Conservation (phyloP, 2,113 vertebrate genomes). For the Rynchops niger region DNA sequence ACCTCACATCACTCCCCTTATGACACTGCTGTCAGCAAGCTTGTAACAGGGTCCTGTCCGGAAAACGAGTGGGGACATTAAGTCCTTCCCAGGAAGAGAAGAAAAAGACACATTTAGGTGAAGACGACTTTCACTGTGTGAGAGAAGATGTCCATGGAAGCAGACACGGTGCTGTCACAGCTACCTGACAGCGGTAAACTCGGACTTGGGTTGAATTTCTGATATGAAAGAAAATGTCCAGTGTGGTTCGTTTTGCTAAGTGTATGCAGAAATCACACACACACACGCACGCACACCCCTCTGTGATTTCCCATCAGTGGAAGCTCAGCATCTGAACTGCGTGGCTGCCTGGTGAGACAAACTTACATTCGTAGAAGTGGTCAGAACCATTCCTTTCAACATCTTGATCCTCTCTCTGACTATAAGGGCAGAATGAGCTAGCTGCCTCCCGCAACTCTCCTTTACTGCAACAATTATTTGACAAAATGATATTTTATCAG, state of each 20-base stretch:
- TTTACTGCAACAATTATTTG: not conserved
- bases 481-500: not conserved
- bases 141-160: not conserved
- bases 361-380: too few relatives aligned
- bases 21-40: not conserved
- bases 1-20: not conserved
- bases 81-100: not conserved
- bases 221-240: not conserved
- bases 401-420: not conserved
- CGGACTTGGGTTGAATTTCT: not conserved
- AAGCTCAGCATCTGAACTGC: not conserved
- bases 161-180: not conserved
- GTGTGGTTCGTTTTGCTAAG: not conserved
- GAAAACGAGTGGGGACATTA: not conserved
- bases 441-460: not conserved
- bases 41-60: not conserved
- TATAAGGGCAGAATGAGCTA: not conserved
- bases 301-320: not conserved
- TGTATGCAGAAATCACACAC: not conserved
- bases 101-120: not conserved
- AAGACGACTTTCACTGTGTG: not conserved
- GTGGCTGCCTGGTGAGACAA: not conserved
- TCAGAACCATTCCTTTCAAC: not conserved
- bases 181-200: not conserved
- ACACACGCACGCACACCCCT: rapidly evolving